A percentile compares a stretch with the other conserved stretches of the same genome.
phyloP scores from a whole-genome alignment of 2,797 vertebrate species.

The Dallia pectoralis region DNA sequence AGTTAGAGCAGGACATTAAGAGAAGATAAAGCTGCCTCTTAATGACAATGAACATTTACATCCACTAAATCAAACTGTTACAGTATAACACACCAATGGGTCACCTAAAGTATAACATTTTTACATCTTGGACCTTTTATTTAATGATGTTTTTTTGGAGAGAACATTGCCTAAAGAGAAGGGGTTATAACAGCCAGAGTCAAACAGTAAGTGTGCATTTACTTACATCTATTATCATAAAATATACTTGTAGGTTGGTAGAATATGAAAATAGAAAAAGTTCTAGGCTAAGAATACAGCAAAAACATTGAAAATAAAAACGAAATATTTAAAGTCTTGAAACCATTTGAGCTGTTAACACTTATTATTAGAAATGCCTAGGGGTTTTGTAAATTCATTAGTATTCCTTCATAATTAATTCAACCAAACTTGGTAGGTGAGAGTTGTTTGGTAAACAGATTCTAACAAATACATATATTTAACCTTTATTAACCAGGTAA shows the following conservation, averaged over 20 bases:
- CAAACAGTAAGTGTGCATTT: constrained; percentile 39
- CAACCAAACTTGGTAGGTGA: not conserved
- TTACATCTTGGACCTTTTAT: constrained; percentile 1
- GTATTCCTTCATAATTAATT: not conserved
- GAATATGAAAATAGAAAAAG: constrained; percentile 26
- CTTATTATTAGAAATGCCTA: constrained; percentile 8
- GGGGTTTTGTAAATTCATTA: not conserved
- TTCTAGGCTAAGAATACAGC: constrained; percentile 34
- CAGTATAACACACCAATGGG: constrained; percentile 43
- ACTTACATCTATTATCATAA: constrained; percentile 11
- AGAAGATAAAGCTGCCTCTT: constrained; percentile 15
- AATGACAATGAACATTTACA: constrained; percentile 6
- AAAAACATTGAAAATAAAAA: constrained; percentile 27
- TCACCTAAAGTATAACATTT: constrained; percentile 6
- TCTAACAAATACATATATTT: not conserved
- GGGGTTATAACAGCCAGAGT: constrained; percentile 19
- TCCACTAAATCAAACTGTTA: constrained; percentile 7
- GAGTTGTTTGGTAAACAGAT: not conserved
- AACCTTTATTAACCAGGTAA: too few relatives aligned
- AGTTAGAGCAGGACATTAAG: constrained; percentile 18
- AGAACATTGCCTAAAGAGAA: constrained; percentile 6
- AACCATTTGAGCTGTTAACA: constrained; percentile 27
- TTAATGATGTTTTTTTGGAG: constrained; percentile 17
- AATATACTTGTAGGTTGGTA: constrained; percentile 27
- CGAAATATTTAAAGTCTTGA: constrained; percentile 42